These are phyloP conservation scores for Phylloscopus trochilus DNA, from an alignment of 2,113 vertebrate species.

Conservation along the genomic window DNA sequence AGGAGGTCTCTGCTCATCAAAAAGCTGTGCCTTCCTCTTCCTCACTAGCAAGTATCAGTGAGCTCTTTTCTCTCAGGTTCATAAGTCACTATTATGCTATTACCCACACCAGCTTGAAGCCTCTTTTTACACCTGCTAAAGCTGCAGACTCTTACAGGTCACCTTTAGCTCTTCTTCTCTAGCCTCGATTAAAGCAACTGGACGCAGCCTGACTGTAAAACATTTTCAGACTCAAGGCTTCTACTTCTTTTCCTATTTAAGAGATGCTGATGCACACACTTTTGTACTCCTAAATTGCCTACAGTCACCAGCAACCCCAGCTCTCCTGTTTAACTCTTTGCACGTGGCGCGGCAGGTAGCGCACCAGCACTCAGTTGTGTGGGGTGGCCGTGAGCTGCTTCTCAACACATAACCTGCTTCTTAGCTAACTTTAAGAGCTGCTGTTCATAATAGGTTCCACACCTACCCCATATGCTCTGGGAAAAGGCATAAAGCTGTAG, in stretches of 20 bases:
- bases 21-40: background rate
- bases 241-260: background rate
- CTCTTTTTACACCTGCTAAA: background rate
- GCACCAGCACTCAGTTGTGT: rapidly evolving
- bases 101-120: background rate
- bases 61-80: background rate
- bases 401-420: background rate
- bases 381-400: rapidly evolving
- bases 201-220: background rate
- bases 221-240: background rate
- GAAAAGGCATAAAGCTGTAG: background rate
- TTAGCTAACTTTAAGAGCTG: background rate
- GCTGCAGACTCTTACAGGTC: background rate
- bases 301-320: background rate
- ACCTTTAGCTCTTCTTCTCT: background rate
- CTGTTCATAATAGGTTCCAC: background rate
- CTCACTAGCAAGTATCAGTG: background rate
- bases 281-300: background rate
- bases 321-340: background rate
- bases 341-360: rapidly evolving
- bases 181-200: background rate
- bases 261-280: background rate
- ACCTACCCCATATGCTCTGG: background rate
- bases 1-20: background rate
- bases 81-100: background rate